A percentile compares a stretch with the other conserved stretches of the same genome.
These are phyloP conservation scores for Leucania comma DNA, from an alignment of 2,888 invertebrate species.

Conservation along the genomic window DNA sequence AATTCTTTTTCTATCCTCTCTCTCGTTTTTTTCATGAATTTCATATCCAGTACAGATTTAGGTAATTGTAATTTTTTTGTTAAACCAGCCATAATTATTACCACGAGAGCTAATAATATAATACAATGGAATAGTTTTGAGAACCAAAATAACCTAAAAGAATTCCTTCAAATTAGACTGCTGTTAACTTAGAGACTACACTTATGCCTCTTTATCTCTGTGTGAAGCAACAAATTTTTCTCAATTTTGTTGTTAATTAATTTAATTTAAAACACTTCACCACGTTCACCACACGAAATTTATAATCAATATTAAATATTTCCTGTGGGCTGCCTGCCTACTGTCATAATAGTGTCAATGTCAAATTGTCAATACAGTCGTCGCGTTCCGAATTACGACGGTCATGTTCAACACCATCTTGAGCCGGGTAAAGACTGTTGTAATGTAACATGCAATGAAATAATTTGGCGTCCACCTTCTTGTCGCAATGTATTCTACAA, in stretches of 20 bases:
- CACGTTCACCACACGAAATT: neutral
- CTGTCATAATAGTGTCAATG: neutral
- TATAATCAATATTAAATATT: neutral
- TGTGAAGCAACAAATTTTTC: neutral
- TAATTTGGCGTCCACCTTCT: too few relatives aligned
- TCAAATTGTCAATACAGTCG: too few relatives aligned
- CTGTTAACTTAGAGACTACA: neutral
- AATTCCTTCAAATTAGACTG: neutral
- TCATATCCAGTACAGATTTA: conserved; percentile 95
- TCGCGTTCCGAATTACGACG: neutral
- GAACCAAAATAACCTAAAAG: neutral
- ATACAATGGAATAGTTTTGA: neutral
- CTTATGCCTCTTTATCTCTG: neutral
- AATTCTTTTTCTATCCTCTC: conserved; percentile 93
- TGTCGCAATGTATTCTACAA: too few relatives aligned
- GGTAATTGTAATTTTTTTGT: conserved; percentile 90
- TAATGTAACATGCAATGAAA: too few relatives aligned
- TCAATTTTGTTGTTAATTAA: neutral
- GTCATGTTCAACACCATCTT: too few relatives aligned
- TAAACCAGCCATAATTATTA: conserved; percentile 68
- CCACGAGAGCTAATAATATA: neutral
- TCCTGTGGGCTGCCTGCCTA: neutral
- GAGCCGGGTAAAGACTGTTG: too few relatives aligned
- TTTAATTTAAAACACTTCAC: neutral
- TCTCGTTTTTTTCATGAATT: conserved; percentile 94